Evolutionary conservation across 2,113 vertebrate species (phyloP).

Genomic region (Saccopteryx leptura): DNA sequence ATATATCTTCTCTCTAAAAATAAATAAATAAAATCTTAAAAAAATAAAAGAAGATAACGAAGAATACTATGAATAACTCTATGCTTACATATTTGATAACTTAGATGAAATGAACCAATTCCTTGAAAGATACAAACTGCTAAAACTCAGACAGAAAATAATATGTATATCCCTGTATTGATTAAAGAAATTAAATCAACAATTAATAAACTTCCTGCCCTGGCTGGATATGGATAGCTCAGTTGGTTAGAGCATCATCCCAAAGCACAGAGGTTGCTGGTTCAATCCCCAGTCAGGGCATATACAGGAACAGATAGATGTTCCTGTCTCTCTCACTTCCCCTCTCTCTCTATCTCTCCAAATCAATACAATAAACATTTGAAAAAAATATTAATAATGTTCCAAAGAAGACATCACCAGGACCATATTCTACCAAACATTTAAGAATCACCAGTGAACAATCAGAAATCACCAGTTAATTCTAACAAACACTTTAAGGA

Average conservation of each 20-base stretch:
- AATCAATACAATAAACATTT: too few relatives aligned
- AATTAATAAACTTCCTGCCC: slow-evolving; percentile 4
- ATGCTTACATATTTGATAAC: slow-evolving; percentile 20
- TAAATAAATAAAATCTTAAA: too few relatives aligned
- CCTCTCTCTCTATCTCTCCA: too few relatives aligned
- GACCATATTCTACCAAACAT: slow-evolving; percentile 28
- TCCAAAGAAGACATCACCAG: slow-evolving; percentile 20
- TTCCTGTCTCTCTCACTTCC: too few relatives aligned
- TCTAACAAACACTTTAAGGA: slow-evolving; percentile 17
- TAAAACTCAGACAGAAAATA: slow-evolving; percentile 20
- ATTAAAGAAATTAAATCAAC: slow-evolving; percentile 24
- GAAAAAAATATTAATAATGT: not conserved
- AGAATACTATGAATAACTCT: slow-evolving; percentile 8
- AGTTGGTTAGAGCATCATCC: too few relatives aligned
- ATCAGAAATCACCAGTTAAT: slow-evolving; percentile 21
- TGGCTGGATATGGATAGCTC: too few relatives aligned
- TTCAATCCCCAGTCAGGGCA: too few relatives aligned
- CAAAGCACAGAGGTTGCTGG: too few relatives aligned
- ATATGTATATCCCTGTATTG: slow-evolving; percentile 10
- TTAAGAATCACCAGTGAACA: slow-evolving; percentile 13
- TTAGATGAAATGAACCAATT: slow-evolving; percentile 18
- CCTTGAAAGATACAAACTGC: not conserved
- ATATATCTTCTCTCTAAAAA: too few relatives aligned
- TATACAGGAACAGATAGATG: too few relatives aligned
- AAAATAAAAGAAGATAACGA: not conserved